Percentiles rank a stretch among this genome's conserved stretches.
Conservation (phyloP, 2,888 invertebrate genomes). For the Baccha elongata region DNA sequence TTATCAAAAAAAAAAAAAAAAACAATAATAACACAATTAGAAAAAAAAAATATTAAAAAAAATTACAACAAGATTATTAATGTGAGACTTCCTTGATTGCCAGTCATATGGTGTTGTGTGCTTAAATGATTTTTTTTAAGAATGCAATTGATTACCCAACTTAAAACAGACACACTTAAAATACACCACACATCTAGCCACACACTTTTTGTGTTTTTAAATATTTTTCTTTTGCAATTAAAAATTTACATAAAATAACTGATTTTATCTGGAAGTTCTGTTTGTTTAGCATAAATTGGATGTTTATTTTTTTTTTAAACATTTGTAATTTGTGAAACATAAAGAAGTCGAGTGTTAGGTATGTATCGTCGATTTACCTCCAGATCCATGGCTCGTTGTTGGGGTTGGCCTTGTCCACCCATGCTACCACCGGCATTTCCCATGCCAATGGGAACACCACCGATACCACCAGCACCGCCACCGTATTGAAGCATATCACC, state of each 20-base stretch:
- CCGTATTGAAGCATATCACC: constrained; percentile 88
- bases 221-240: constrained; percentile 11
- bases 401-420: constrained; percentile 83
- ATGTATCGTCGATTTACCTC: constrained; percentile 85
- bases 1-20: constrained; percentile 23
- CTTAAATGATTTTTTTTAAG: constrained; percentile 34
- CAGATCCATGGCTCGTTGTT: constrained; percentile 88
- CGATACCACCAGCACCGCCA: constrained; percentile 75
- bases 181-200: constrained; percentile 50
- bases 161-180: constrained; percentile 42
- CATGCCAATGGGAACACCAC: constrained; percentile 77
- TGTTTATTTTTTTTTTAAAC: constrained; percentile 46
- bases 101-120: constrained; percentile 63
- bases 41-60: constrained; percentile 12
- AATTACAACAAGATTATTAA: constrained; percentile 45
- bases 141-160: constrained; percentile 30
- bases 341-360: constrained; percentile 62
- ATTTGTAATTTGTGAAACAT: constrained; percentile 71
- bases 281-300: constrained; percentile 19
- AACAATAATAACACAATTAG: constrained; percentile 14
- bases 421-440: constrained; percentile 80
- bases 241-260: constrained; percentile 23
- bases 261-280: constrained; percentile 28
- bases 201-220: constrained; percentile 11
- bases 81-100: constrained; percentile 39